phyloP scores from a whole-genome alignment of 2,888 invertebrate species.

The Drosophila fulvimacula region DNA sequence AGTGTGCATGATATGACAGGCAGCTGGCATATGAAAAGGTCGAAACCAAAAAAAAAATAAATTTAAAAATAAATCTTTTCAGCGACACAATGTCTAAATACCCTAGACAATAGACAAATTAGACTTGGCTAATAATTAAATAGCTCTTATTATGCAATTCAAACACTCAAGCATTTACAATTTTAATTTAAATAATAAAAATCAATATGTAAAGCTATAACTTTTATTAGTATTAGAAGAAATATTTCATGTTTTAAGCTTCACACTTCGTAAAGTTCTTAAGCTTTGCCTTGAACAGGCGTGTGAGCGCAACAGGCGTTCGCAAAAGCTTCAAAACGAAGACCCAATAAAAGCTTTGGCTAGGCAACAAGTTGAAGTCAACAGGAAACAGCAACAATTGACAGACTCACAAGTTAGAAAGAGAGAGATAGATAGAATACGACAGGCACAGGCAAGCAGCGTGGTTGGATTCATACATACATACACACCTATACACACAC shows the following conservation, averaged over 20 bases:
- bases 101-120: slow-evolving; percentile 4
- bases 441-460: slow-evolving; percentile 4
- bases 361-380: slow-evolving; percentile 73
- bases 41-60: slow-evolving; percentile 16
- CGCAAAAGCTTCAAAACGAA: slow-evolving; percentile 53
- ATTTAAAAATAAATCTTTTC: slow-evolving; percentile 6
- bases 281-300: slow-evolving; percentile 17
- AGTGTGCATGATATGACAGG: slow-evolving; percentile 30
- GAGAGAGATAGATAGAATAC: slow-evolving; percentile 8
- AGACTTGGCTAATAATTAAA: slow-evolving; percentile 2
- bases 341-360: slow-evolving; percentile 35
- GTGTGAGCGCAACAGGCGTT: slow-evolving; percentile 56
- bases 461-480: slow-evolving; percentile 10
- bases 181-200: no score
- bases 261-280: slow-evolving; percentile 9
- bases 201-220: no score
- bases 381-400: slow-evolving; percentile 39
- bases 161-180: not conserved
- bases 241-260: not conserved
- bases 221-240: not conserved
- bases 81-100: slow-evolving; percentile 5
- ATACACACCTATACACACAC: slow-evolving; percentile 19
- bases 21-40: slow-evolving; percentile 37
- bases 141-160: not conserved
- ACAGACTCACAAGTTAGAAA: slow-evolving; percentile 10